phyloP scores from a whole-genome alignment of 2,113 vertebrate genomes.

The Corydoras maculifer region DNA sequence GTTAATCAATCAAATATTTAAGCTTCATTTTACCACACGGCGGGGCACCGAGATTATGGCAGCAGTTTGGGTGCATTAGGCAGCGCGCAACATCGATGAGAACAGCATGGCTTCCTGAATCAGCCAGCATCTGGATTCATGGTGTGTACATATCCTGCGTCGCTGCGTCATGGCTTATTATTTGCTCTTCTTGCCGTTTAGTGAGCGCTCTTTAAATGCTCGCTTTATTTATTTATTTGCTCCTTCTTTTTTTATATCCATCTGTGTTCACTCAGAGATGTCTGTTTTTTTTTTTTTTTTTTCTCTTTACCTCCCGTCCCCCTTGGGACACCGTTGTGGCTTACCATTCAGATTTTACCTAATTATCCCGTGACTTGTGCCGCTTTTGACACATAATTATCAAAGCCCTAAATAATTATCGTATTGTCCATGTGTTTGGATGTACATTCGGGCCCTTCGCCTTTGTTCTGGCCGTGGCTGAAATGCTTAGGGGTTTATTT shows the following conservation, averaged over 20 bases:
- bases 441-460: slow-evolving; percentile 49
- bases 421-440: slow-evolving; percentile 68
- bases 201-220: slow-evolving; percentile 58
- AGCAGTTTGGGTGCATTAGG: slow-evolving; percentile 62
- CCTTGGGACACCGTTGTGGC: slow-evolving; percentile 65
- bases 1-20: slow-evolving; percentile 78
- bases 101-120: slow-evolving; percentile 43
- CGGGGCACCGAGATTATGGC: slow-evolving; percentile 68
- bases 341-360: slow-evolving; percentile 68
- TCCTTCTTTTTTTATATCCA: slow-evolving; percentile 16
- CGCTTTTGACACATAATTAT: slow-evolving; percentile 75
- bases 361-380: slow-evolving; percentile 71
- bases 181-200: slow-evolving; percentile 50
- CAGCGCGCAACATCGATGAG: slow-evolving; percentile 52
- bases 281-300: slow-evolving; percentile 33
- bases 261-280: slow-evolving; percentile 27
- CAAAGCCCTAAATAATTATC: slow-evolving; percentile 74
- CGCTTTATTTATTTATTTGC: slow-evolving; percentile 2
- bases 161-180: slow-evolving; percentile 45
- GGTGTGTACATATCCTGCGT: slow-evolving; percentile 23
- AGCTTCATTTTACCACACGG: slow-evolving; percentile 67
- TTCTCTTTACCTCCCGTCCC: slow-evolving; percentile 42
- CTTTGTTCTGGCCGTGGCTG: too few species aligned
- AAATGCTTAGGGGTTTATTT: slow-evolving; percentile 18
- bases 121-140: slow-evolving; percentile 41